A percentile compares a stretch with the other conserved stretches of the same genome.
Conservation (phyloP, 2,113 vertebrate genomes). For the Phaethon lepturus region DNA sequence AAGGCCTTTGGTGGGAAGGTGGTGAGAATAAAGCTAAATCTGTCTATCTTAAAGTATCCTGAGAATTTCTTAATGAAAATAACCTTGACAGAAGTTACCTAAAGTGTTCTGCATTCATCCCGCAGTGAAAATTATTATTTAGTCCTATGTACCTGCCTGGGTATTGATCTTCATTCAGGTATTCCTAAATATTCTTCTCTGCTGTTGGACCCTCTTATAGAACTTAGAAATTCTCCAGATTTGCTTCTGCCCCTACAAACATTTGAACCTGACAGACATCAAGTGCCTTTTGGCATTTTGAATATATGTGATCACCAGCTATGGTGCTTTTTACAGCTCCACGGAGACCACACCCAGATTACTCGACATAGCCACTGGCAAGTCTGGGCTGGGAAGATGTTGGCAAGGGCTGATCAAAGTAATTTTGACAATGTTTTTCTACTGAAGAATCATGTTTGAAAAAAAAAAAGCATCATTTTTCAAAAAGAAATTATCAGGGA, state of each 20-base stretch:
- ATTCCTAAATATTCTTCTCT: not conserved
- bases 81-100: not conserved
- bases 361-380: accelerated
- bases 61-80: not conserved
- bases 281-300: not conserved
- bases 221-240: not conserved
- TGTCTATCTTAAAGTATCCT: not conserved
- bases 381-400: not conserved
- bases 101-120: not conserved
- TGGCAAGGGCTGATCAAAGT: not conserved
- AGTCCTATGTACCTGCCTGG: not conserved
- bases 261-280: not conserved
- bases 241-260: not conserved
- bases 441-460: not conserved
- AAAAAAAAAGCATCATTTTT: not conserved
- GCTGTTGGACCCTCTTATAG: not conserved
- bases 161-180: not conserved
- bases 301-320: accelerated
- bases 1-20: not conserved
- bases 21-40: not conserved
- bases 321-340: not conserved
- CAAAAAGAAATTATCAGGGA: not conserved
- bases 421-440: not conserved
- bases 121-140: not conserved
- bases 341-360: accelerated